Evolutionary conservation across 2,888 invertebrate species (phyloP), one percentile per base, ranked within the genome.

Genomic region (Dolichopus griseipennis): DNA sequence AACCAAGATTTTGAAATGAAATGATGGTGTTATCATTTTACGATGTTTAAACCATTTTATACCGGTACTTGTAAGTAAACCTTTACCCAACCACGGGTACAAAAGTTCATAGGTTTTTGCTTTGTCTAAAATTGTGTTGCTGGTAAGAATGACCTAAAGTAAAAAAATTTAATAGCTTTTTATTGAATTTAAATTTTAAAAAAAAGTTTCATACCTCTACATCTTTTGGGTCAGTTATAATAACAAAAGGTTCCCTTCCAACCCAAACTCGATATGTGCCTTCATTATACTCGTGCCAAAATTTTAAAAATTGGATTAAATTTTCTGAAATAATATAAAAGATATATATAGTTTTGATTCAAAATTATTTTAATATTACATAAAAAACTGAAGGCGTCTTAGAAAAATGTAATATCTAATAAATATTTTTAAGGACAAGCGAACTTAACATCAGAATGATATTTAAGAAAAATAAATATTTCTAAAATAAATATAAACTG

Each of bases 1-100:
- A 68, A 83, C 81, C 6, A 85, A 75, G 15, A 84, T 81, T 69
- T 82, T 81, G 69, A 83, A 82, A 72, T 85, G 85, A 73, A 85
- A 85, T 1, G 84, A 79, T 0, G 85, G 84, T 0, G 83, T 84
- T 33, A 85, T 84, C 73, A 85, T 61, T 61, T 61, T n/a, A 61
- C n/a, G 20, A 21, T 61, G 20, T 21, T 8, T 22, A 61, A 61
- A 61, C 20, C 20, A 61, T 21, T 21, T 61, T 21, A 1, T 37
- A 41, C 77, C 75, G 68, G 75, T 78, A 52, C 83, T 80, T 20
- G 82, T 83, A 7, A 84, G 74, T 1, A 84, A 76, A 7, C 84
- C 84, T 61, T 81, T 77, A 12, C 83, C 83, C 33, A 84, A 75
- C 84, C 84, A 84, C 9, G 81, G 79, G 7, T 74, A 75, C 1